Evolutionary conservation across 2,113 vertebrate species (phyloP), one percentile per base, ranked within the genome.

Genomic region (Sinosuthora webbiana): DNA sequence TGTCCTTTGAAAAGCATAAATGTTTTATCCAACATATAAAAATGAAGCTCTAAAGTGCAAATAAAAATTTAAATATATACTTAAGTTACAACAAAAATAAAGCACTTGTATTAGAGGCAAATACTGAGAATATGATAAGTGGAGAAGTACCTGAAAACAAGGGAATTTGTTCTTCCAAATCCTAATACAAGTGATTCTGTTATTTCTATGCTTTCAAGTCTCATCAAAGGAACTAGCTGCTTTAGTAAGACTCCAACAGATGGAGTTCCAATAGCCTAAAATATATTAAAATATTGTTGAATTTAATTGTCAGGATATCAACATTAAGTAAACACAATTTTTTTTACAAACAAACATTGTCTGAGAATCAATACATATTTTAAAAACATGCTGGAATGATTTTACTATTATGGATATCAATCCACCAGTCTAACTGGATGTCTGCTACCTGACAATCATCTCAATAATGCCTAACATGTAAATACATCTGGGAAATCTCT

Each of bases 201-300:
- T 97, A 99, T 99, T 98, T 99, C 99, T 95, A 99, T 98, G 97
- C 99, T 99, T 97, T 99, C 99, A 45, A 98, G 98, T 97, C 99
- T 99, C 99, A 99, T 99, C 97, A 99, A 97, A 55, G 99, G 99
- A 93, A 99, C 99, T 60, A 99, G 97, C 89, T 99, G 99, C 95
- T 99, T 99, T 77, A 99, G 96, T 62, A 99, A 98, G 96, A 99
- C 99, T 60, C 99, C 99, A 79, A 99, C 99, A 42, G 99, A 99
- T 9, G 99, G 99, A 25, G 99, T 99, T 90, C 99, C 99, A 59
- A 99, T 99, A 91, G 99, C 99, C 99, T 99, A 97, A 94, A 97
- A 98, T 45, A 84, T 28, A 95, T 93, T 35, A 83, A 92, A 78
- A 93, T 83, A 87, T 91, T 35, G 83, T 27, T 90, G 45, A 86